These are phyloP conservation scores for Dreissena rostriformis DNA, from an alignment of 1,140 invertebrate species.

Conservation along the genomic window DNA sequence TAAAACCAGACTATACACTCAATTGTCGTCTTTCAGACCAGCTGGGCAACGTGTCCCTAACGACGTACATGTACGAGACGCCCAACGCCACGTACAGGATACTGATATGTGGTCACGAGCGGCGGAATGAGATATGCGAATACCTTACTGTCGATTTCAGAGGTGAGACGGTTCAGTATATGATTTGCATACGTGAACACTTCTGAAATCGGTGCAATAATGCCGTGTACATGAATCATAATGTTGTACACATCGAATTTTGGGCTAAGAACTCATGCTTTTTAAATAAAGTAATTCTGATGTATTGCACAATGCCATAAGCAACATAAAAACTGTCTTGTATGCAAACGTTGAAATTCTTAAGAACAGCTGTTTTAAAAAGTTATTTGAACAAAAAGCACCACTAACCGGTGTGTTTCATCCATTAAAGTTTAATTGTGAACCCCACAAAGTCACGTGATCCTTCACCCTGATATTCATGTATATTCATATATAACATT, in stretches of 20 bases:
- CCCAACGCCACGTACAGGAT: conserved; percentile 8
- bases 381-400: too few relatives aligned
- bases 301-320: neutral
- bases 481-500: too few relatives aligned
- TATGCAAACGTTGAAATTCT: neutral
- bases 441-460: too few relatives aligned
- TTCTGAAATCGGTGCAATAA: neutral
- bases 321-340: neutral
- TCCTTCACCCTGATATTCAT: too few relatives aligned
- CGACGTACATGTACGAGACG: neutral
- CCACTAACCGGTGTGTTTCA: too few relatives aligned
- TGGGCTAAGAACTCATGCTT: neutral
- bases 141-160: conserved; percentile 17
- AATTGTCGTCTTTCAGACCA: too few relatives aligned
- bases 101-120: conserved; percentile 22
- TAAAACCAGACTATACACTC: too few relatives aligned
- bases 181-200: neutral
- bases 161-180: conserved; percentile 1
- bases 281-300: neutral
- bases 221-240: neutral
- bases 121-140: conserved; percentile 41
- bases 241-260: neutral
- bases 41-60: conserved; percentile 39
- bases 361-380: too few relatives aligned
- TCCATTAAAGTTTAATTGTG: too few relatives aligned